Base-by-base conservation (phyloP, 2,797 vertebrate species). In the Kryptolebias ocellatus region DNA sequence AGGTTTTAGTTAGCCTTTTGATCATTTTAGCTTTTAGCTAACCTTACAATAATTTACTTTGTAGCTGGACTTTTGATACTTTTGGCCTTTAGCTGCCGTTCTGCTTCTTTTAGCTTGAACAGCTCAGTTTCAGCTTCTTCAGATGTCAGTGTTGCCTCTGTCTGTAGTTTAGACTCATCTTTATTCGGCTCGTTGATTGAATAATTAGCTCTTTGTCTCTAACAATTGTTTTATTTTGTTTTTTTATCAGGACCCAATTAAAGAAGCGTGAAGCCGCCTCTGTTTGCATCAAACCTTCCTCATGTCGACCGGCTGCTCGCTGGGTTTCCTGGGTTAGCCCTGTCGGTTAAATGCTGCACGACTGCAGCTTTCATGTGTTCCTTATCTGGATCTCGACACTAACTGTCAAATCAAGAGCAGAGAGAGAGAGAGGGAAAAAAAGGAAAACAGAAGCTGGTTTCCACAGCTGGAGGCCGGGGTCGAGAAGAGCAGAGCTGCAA, bases 271-370 rank as follows among this genome's bases (percentile, higher is more conserved):
- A 44, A 31, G 31, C 2, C 2, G 4, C 31, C 6, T 29, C 9
- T 39, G 37, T 39, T 11, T 10, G 42, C 20, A 28, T 42, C 45
- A 39, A 46, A 51, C 10, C 31, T 57, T n/a, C 20, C 28, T 17
- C 20, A 28, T 10, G 15, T 29, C 37, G 42, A 17, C 31, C 46
- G 27, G 29, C 53, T 28, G 64, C 46, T 57, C 18, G 46, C 54
- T 18, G 31, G 20, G 46, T 50, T 66, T 39, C 24, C 54, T 51
- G 46, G 53, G 11, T 50, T 42, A 66, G 18, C 45, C 45, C 49
- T n/a, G 44, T 49, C 34, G 64, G 56, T 34, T 67, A 58, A 52
- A 58, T 42, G 24, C 55, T 51, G 24, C 34, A 51, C 44, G 51
- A 55, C 12, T 37, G 54, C 28, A 34, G 46, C 37, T 46, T 53